Evolutionary conservation across 2,888 invertebrate species (phyloP).

Genomic region (Mactromeris polynyma): DNA sequence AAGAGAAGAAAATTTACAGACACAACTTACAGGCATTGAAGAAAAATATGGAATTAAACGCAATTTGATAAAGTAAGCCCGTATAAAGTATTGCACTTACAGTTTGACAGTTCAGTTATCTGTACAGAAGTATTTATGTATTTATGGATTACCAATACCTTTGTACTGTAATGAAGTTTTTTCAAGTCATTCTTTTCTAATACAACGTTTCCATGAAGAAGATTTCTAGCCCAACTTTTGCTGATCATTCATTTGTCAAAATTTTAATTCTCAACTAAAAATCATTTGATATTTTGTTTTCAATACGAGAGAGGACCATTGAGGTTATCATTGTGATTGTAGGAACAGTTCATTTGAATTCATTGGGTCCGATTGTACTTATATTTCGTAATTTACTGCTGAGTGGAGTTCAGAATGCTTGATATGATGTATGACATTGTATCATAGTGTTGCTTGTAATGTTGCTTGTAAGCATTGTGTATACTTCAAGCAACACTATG

Average conservation of each 20-base stretch:
- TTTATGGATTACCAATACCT: neutral
- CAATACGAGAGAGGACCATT: neutral
- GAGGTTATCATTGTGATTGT: neutral
- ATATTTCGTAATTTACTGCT: neutral
- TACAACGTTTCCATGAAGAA: neutral
- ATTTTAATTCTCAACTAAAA: neutral
- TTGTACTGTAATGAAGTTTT: neutral
- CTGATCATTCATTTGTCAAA: neutral
- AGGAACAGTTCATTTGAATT: too few species aligned
- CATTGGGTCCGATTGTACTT: too few species aligned
- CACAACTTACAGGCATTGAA: conserved; percentile 63
- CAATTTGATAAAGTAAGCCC: conserved; percentile 80
- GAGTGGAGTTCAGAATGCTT: neutral
- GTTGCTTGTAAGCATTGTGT: too few species aligned
- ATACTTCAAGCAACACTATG: too few species aligned
- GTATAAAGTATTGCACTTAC: neutral
- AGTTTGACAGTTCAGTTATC: neutral
- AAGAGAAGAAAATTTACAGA: conserved; percentile 72
- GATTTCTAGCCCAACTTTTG: neutral
- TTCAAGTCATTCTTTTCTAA: neutral
- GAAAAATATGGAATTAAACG: conserved; percentile 74
- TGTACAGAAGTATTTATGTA: neutral
- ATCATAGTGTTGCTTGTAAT: neutral
- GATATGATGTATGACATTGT: too few species aligned
- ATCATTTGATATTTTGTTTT: neutral